Evolutionary conservation across 2,113 vertebrate species (phyloP), one percentile per base, ranked within the genome.

Genomic region (Carassius carassius): DNA sequence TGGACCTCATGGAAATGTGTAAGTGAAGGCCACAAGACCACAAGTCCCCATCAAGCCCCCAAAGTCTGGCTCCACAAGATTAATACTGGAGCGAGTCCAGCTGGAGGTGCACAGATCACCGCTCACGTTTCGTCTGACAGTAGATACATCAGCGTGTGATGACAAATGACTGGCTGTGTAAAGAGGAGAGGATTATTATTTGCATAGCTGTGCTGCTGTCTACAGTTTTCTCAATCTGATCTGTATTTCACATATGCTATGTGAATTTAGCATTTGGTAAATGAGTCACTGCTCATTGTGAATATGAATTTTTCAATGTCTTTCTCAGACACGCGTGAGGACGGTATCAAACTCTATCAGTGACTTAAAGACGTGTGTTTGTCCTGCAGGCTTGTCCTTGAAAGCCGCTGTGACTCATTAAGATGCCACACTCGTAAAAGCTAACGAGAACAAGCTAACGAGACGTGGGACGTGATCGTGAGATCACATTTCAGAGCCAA

Each of bases 351-450:
- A 47, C 58, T 79, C n/a, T 9, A 29, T 63, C 58, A 17, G 14
- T 37, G 54, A 14, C 32, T 60, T 78, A 14, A 9, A 75, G 12
- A 37, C 11, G 32, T 23, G 41, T 44, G 21, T 60, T 32, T 63
- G 44, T 60, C 51, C 51, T 37, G 75, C 21, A 29, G 74, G 47
- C 29, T 0, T 79, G 78, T 78, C 58, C 58, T 79, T 79, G 37
- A 79, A 47, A 47, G 14, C 8, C 56, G 12, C 44, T 29, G 13
- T 11, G n/a, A 47, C n/a, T 63, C 35, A 63, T 79, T 79, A 79
- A 79, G 29, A 79, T 79, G 78, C 58, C 56, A 19, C 13, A 16
- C 32, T 58, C 4, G 56, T 60, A 37, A 62, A 60, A 78, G 56
- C 4, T 16, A 54, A 78, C 29, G 19, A 41, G 54, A 78, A 78